A percentile compares a stretch with the other conserved stretches of the same genome.
phyloP scores from a whole-genome alignment of 2,797 vertebrate species.

The Oreochromis mossambicus region DNA sequence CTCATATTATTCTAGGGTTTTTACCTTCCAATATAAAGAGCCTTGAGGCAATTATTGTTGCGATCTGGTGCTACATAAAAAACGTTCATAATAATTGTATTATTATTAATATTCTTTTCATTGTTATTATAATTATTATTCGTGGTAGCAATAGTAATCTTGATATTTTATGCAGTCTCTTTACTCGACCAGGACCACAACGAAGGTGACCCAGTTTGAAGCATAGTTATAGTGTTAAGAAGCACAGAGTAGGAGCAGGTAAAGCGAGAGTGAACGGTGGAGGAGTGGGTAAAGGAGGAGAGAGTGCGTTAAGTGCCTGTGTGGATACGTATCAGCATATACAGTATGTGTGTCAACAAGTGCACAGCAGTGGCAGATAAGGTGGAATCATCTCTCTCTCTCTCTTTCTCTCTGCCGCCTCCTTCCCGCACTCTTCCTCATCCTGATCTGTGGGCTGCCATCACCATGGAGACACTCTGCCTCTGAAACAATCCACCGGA shows the following conservation, averaged over 20 bases:
- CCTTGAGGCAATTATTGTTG: not conserved
- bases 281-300: not conserved
- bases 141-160: not conserved
- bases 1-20: not conserved
- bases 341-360: constrained; percentile 68
- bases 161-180: not conserved
- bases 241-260: not conserved
- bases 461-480: constrained; percentile 91
- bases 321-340: constrained; percentile 46
- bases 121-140: not conserved
- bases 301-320: constrained; percentile 29
- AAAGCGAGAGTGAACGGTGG: not conserved
- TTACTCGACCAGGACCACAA: not conserved
- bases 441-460: constrained; percentile 79
- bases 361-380: constrained; percentile 70
- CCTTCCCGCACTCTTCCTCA: constrained; percentile 48
- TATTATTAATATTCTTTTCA: not conserved
- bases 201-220: constrained; percentile 17
- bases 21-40: not conserved
- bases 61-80: not conserved
- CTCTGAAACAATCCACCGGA: constrained; percentile 75
- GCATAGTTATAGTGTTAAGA: not conserved
- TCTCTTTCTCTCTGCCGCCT: constrained; percentile 23
- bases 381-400: constrained; percentile 47
- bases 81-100: not conserved